Evolutionary conservation across 2,797 vertebrate species (phyloP).

Genomic region (Bucorvus abyssinicus): DNA sequence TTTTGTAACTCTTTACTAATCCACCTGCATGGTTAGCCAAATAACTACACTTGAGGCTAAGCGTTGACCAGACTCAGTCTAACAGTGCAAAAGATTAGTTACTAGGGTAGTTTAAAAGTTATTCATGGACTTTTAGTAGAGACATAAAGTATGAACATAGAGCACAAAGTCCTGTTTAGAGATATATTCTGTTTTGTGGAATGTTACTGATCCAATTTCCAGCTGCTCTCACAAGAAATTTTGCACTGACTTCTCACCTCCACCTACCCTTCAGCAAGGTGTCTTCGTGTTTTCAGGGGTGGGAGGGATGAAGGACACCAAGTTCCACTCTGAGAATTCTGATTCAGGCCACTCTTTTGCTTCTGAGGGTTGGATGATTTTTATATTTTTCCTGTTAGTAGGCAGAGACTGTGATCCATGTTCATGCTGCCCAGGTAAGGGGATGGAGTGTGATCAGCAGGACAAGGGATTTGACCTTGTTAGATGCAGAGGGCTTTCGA

Average conservation of each 20-base stretch:
- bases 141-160: background rate
- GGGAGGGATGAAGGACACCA: background rate
- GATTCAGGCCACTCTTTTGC: background rate
- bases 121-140: background rate
- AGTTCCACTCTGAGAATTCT: background rate
- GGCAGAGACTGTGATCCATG: background rate
- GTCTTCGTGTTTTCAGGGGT: background rate
- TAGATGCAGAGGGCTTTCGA: background rate
- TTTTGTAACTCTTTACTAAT: background rate
- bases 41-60: background rate
- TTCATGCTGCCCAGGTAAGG: background rate
- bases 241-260: background rate
- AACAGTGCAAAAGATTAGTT: background rate
- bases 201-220: accelerated
- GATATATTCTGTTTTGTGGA: background rate
- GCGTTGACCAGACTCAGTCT: background rate
- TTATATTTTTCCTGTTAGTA: background rate
- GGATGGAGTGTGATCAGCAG: background rate
- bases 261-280: background rate
- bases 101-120: background rate
- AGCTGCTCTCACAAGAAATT: background rate
- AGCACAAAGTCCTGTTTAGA: background rate
- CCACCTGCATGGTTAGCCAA: background rate
- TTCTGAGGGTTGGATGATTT: background rate
- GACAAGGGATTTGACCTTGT: background rate